Evolutionary conservation across 2,113 vertebrate genomes (phyloP), one percentile per base, ranked within the genome.

Genomic region (Conger conger): DNA sequence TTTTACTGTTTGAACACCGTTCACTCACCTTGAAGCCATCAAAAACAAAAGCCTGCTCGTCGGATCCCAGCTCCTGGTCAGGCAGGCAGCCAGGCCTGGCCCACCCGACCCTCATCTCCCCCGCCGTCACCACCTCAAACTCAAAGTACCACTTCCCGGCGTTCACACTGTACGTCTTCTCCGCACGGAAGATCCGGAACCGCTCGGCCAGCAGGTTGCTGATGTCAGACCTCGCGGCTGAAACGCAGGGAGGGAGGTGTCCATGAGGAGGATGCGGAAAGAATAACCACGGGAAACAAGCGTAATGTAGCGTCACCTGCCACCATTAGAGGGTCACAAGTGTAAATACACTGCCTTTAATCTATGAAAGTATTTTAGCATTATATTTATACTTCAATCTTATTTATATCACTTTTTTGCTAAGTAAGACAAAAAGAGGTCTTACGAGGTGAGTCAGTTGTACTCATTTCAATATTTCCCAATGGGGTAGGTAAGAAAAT

Each of bases 41-140:
- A 82, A 99, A 99, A 73, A 97, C 97, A 89, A 99, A 99, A 89
- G 97, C 97, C 81, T 96, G 95, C 79, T 99, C 97, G 82, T 99
- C 97, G 0, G 97, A 96, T 50, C 98, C 98, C 81, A 99, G 94
- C 76, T 98, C 97, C 86, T 96, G 96, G 87, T 99, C 98, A 0
- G 98, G 97, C 0, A 97, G 94, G 88, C 97, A 98, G 2, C 96
- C 97, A 0, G 97, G 98, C 33, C 96, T 93, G 82, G 97, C 96
- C 98, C 98, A 99, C 30, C 98, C 98, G 36, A 99, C 97, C 68
- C 97, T 94, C 95, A 99, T 98, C 92, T 99, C 97, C 27, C 97
- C 98, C 5, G 96, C 93, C 8, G 97, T 97, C 85, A 98, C 92
- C 0, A 95, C 96, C 92, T 99, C 98, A 78, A 99, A 96, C 85